phyloP scores from a whole-genome alignment of 2,113 vertebrate genomes.

The Crocuta crocuta region DNA sequence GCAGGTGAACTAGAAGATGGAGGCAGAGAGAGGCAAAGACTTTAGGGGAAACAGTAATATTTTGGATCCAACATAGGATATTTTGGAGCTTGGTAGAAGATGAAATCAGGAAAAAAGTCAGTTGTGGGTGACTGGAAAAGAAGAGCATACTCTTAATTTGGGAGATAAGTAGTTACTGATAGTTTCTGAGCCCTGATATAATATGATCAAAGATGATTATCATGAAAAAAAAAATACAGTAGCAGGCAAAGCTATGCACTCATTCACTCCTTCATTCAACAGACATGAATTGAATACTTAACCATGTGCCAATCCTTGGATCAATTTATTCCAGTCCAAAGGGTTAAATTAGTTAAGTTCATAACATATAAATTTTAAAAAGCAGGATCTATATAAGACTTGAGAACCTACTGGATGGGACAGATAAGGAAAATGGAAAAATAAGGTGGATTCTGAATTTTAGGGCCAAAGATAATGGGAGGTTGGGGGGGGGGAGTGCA shows the following conservation, averaged over 20 bases:
- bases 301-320: neutral
- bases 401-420: neutral
- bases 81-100: neutral
- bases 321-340: neutral
- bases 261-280: neutral
- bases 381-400: neutral
- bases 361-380: neutral
- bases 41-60: neutral
- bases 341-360: neutral
- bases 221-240: neutral
- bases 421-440: neutral
- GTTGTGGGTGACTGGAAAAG: neutral
- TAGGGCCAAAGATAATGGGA: neutral
- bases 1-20: neutral
- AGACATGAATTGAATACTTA: neutral
- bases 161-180: neutral
- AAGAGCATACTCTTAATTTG: neutral
- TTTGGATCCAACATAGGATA: neutral
- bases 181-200: neutral
- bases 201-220: neutral
- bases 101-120: neutral
- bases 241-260: neutral
- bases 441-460: neutral
- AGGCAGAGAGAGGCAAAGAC: neutral
- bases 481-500: no score